These are phyloP conservation scores for Knipowitschia caucasica DNA, from an alignment of 2,797 vertebrate species.

Conservation along the genomic window DNA sequence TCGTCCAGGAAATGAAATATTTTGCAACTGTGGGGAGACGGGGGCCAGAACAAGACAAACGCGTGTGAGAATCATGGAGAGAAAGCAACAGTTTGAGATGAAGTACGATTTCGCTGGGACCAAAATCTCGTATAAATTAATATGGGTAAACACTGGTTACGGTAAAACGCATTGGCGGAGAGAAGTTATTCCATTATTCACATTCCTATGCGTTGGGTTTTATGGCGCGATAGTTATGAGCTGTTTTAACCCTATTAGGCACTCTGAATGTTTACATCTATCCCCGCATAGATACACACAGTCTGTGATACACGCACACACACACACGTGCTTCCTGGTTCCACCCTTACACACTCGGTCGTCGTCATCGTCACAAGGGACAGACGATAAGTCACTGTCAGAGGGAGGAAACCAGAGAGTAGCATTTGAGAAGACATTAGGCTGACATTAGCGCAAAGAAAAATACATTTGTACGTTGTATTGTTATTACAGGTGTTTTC, in stretches of 20 bases:
- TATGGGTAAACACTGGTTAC: constrained; percentile 14
- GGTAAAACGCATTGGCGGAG: constrained; percentile 13
- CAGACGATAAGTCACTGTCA: constrained; percentile 60
- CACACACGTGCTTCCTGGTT: constrained; percentile 66
- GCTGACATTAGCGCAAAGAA: background rate
- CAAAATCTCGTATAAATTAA: constrained; percentile 18
- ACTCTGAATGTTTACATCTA: constrained; percentile 58
- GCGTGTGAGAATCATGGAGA: constrained; percentile 42
- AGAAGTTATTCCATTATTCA: constrained; percentile 16
- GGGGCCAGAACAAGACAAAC: constrained; percentile 48
- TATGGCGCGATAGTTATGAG: constrained; percentile 17
- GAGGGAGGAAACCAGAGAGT: constrained; percentile 48
- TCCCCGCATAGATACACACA: constrained; percentile 55
- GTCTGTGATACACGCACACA: too few relatives aligned
- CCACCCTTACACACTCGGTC: constrained; percentile 55
- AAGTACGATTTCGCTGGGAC: constrained; percentile 4
- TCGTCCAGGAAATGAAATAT: constrained; percentile 71
- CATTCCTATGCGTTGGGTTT: constrained; percentile 3
- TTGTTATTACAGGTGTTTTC: background rate
- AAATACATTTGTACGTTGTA: background rate
- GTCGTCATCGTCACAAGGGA: constrained; percentile 49
- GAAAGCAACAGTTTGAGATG: constrained; percentile 38
- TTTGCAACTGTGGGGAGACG: constrained; percentile 64
- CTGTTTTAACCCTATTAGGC: constrained; percentile 40
- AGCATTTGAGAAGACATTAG: constrained; percentile 25